Base-by-base conservation (phyloP, 2,113 vertebrate species). In the Monopterus albus region DNA sequence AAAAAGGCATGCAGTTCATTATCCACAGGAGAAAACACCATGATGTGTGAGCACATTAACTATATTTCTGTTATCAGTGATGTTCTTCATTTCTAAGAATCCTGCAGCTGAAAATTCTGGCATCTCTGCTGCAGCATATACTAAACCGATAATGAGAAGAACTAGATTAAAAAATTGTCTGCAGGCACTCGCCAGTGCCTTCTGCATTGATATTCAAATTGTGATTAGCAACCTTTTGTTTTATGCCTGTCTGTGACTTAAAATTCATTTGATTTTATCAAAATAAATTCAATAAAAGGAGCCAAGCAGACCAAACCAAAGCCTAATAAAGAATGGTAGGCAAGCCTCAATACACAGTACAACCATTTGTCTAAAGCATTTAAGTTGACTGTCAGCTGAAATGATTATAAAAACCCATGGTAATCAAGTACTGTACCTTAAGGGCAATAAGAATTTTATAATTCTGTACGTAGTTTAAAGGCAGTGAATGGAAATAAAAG, bases 1-100 rank as follows among this genome's bases (percentile, higher is more conserved):
- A 72, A n/a, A 71, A 85, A 72, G 51, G 45, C 68, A 78, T 60
- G 62, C 14, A 66, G 74, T 76, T 84, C 78, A 89, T 82, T 87
- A 88, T 66, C 33, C 40, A 21, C 39, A 38, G n/a, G 25, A 49
- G 57, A 46, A 78, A 61, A 69, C 1, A 58, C 12, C 17, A 64
- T 52, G 26, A 83, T 47, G 35, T 61, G 28, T 43, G 39, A 82
- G 53, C 20, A 67, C 63, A 86, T 85, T 80, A 86, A 75, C 59
- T 49, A 78, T 9, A 46, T 77, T 82, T 83, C 52, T 72, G 38
- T 60, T 75, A 46, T 60, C 55, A 29, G 39, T 43, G 28, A 59
- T 61, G 38, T 39, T 63, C 26, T 35, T 63, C 11, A 49, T 61
- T 78, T 83, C 49, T 55, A 77, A 59, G 47, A 74, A 63, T 63